Conservation (phyloP, 2,888 invertebrate species). For the Periphyllus acericola region DNA sequence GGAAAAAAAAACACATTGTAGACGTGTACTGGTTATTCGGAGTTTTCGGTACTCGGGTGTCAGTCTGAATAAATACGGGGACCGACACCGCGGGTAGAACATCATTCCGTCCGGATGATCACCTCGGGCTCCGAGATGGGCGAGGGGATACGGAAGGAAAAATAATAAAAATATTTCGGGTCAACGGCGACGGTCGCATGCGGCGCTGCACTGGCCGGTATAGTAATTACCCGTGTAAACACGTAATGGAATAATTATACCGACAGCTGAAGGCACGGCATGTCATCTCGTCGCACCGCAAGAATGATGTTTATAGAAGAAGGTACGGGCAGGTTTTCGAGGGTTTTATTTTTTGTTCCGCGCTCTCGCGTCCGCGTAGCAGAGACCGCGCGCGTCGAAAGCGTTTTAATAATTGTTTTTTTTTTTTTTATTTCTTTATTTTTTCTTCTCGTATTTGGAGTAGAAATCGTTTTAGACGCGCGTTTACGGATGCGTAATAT, state of each 20-base stretch:
- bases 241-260: constrained; percentile 51
- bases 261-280: constrained; percentile 5
- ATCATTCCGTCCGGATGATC: not conserved
- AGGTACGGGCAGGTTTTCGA: not conserved
- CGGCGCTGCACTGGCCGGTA: not conserved
- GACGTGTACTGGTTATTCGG: constrained; percentile 2
- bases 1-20: not conserved
- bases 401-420: not conserved
- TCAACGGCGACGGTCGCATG: not conserved
- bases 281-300: not conserved
- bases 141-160: not conserved
- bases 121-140: not conserved
- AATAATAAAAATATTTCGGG: constrained; percentile 16
- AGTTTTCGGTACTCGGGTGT: not conserved
- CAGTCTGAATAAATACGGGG: constrained; percentile 19
- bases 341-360: constrained; percentile 5
- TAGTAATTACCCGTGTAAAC: constrained; percentile 48
- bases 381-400: not conserved
- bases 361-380: not conserved
- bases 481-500: not conserved
- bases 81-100: not conserved
- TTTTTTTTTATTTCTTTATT: not conserved
- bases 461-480: not conserved
- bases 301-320: not conserved
- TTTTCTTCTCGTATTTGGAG: not conserved